Percentiles rank a stretch among this genome's conserved stretches.
Evolutionary conservation across 2,888 invertebrate genomes (phyloP).

Genomic region (Ophioninae sp.): DNA sequence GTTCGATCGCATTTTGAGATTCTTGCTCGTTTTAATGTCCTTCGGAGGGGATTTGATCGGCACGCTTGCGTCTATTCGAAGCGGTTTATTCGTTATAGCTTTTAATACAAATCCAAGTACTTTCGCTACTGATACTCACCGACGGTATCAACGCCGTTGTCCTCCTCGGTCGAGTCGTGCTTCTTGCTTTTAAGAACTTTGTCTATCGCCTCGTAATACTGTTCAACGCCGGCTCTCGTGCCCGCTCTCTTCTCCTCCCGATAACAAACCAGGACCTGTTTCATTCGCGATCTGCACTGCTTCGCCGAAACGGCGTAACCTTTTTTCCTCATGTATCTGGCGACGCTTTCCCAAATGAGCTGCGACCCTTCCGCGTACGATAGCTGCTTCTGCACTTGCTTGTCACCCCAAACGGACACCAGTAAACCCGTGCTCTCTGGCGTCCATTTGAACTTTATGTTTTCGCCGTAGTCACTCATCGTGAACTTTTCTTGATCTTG

Average conservation of each 20-base stretch:
- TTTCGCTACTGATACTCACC: slow-evolving; percentile 68
- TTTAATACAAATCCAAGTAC: not conserved
- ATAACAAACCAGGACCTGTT: slow-evolving; percentile 79
- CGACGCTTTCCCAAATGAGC: slow-evolving; percentile 79
- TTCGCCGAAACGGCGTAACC: slow-evolving; percentile 78
- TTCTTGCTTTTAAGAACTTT: slow-evolving; percentile 75
- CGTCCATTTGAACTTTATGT: slow-evolving; percentile 78
- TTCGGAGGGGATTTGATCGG: slow-evolving; percentile 77
- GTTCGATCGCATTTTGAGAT: slow-evolving; percentile 76
- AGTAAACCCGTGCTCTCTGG: slow-evolving; percentile 78
- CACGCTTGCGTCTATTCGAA: slow-evolving; percentile 70
- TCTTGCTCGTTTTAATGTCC: slow-evolving; percentile 78
- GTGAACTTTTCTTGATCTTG: not conserved
- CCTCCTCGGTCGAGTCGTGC: slow-evolving; percentile 59
- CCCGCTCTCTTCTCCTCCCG: slow-evolving; percentile 78
- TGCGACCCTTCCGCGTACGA: slow-evolving; percentile 76
- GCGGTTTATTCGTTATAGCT: not conserved
- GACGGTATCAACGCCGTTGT: slow-evolving; percentile 76
- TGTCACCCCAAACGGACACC: slow-evolving; percentile 79
- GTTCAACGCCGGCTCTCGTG: slow-evolving; percentile 76
- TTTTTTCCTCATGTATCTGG: slow-evolving; percentile 78
- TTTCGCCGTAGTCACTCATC: slow-evolving; percentile 75
- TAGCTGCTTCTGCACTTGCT: slow-evolving; percentile 79
- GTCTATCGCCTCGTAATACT: slow-evolving; percentile 79
- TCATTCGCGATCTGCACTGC: slow-evolving; percentile 79